Evolutionary conservation across 1,140 invertebrate genomes (phyloP).

Genomic region (Heliconius nattereri): DNA sequence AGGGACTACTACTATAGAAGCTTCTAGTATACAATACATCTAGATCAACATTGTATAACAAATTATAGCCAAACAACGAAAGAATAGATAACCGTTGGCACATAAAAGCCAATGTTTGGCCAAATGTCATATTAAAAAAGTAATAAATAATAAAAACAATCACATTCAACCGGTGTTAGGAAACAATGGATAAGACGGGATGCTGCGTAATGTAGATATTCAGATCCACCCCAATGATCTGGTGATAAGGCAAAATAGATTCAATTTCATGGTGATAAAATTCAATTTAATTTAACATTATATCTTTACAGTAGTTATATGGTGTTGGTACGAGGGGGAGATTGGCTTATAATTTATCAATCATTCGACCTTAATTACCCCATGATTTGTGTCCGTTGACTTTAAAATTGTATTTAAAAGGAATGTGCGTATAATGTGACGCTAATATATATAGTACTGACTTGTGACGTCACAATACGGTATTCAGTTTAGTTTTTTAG

Average conservation of each 20-base stretch:
- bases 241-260: background rate
- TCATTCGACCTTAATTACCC: conserved; percentile 37
- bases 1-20: background rate
- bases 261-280: conserved; percentile 3
- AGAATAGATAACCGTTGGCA: conserved; percentile 15
- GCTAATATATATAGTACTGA: background rate
- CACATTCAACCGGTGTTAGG: conserved; percentile 26
- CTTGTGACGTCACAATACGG: background rate
- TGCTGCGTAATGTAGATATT: conserved; percentile 46
- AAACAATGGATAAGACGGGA: conserved; percentile 39
- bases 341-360: conserved; percentile 37
- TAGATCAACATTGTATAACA: conserved; percentile 21
- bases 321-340: conserved; percentile 32
- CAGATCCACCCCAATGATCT: conserved; percentile 3
- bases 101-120: conserved; percentile 36
- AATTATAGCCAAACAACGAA: conserved; percentile 8
- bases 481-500: background rate
- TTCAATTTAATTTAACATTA: background rate
- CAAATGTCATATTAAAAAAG: conserved; percentile 43
- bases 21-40: background rate
- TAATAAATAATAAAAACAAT: conserved; percentile 47
- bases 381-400: conserved; percentile 43
- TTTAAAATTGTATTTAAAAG: conserved; percentile 29
- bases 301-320: conserved; percentile 29
- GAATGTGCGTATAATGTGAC: background rate